phyloP scores from a whole-genome alignment of 2,113 vertebrate genomes.

The Scatophagus argus region DNA sequence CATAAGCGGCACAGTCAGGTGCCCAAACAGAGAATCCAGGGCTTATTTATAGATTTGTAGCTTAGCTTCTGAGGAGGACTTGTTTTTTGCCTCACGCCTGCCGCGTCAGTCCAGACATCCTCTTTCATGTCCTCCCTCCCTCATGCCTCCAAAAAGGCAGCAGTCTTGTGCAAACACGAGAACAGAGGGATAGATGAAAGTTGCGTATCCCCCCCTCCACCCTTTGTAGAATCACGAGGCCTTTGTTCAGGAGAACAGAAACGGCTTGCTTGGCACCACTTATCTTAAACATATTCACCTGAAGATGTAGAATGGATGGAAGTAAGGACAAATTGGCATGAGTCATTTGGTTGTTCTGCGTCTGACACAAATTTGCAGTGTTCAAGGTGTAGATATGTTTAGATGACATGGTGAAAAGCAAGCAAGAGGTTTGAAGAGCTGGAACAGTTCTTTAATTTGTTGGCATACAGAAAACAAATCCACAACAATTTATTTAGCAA shows the following conservation, averaged over 20 bases:
- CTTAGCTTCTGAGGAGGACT: slow-evolving; percentile 41
- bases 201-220: too few species aligned
- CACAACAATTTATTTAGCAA: background rate
- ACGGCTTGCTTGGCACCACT: background rate
- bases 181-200: background rate
- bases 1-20: slow-evolving; percentile 63
- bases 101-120: slow-evolving; percentile 13
- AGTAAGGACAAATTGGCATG: background rate
- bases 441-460: background rate
- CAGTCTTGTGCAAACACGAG: background rate
- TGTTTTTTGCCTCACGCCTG: slow-evolving; percentile 8
- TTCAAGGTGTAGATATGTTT: background rate
- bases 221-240: background rate
- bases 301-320: background rate
- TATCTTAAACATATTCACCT: background rate
- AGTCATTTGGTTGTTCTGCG: background rate
- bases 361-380: too few species aligned
- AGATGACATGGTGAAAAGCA: too few species aligned
- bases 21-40: slow-evolving; percentile 64
- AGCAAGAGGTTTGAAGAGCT: too few species aligned
- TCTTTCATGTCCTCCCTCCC: background rate
- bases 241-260: background rate
- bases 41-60: slow-evolving; percentile 69
- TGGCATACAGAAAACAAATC: background rate
- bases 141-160: background rate